Percentiles rank a stretch among this genome's conserved stretches.
phyloP scores from a whole-genome alignment of 2,888 invertebrate species.

The Spilarctia lutea region DNA sequence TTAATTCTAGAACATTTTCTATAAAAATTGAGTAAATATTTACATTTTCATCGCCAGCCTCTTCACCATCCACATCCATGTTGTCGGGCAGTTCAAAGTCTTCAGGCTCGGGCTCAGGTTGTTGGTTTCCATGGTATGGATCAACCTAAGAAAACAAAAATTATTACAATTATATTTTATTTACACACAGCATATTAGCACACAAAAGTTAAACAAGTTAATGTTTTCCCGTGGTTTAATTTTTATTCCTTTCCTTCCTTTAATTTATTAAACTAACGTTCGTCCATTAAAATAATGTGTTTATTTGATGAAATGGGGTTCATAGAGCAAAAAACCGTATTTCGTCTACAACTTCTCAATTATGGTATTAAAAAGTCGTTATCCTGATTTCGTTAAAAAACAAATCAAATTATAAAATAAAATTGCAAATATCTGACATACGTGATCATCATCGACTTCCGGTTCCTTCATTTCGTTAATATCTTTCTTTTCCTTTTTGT shows the following conservation, averaged over 20 bases:
- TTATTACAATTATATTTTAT: background rate
- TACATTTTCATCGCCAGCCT: conserved; percentile 84
- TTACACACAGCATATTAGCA: too few relatives aligned
- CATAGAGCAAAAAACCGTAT: too few relatives aligned
- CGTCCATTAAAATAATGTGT: too few relatives aligned
- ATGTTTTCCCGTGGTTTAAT: too few relatives aligned
- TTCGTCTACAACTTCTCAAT: too few relatives aligned
- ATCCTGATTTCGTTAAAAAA: background rate
- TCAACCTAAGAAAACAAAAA: conserved; percentile 80
- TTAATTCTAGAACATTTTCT: background rate
- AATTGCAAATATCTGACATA: conserved; percentile 55
- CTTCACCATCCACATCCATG: conserved; percentile 91
- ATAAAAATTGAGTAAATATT: background rate
- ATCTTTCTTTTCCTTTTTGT: conserved; percentile 88
- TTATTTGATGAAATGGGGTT: too few relatives aligned
- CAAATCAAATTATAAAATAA: background rate
- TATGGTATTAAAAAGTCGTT: too few relatives aligned
- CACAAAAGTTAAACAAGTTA: too few relatives aligned
- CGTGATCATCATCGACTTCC: conserved; percentile 92
- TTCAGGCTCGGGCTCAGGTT: conserved; percentile 93
- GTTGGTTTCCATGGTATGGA: conserved; percentile 93
- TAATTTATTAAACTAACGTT: too few relatives aligned
- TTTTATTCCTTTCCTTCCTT: too few relatives aligned
- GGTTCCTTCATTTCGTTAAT: conserved; percentile 94
- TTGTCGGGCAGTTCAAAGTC: conserved; percentile 96